Base-by-base conservation (phyloP, 2,113 vertebrate genomes). In the Gallinago media region DNA sequence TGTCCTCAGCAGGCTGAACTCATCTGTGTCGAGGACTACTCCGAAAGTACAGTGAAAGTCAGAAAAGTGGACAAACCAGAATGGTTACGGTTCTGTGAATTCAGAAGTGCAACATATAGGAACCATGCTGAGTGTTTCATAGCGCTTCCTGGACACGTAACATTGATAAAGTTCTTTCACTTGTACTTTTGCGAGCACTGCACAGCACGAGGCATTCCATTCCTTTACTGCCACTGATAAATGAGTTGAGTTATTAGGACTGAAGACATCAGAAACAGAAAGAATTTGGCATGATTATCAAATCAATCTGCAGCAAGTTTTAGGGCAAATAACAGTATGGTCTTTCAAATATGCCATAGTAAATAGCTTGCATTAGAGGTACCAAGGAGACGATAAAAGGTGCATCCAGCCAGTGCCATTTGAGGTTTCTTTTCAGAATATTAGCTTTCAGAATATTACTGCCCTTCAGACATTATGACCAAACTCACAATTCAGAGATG, bases 221-320 rank as follows among this genome's bases (percentile, higher is more conserved):
- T 95, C 62, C 58, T 75, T 75, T 76, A 47, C 40, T 9, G 3
- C 58, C 38, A 52, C 36, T 91, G 93, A 89, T 78, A 95, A 95
- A 92, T 85, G n/a, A 82, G 36, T 82, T 85, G 87, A 96, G 89
- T 96, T 88, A 87, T 85, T 89, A 91, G 34, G 36, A 68, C 76
- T 84, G 91, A 89, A 89, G 56, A 89, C 44, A 91, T 65, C 55
- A 87, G 80, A 94, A 94, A 46, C 15, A 52, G n/a, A 91, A 84
- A 46, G 44, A 91, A 87, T 36, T 85, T 82, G 44, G 31, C 15
- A 21, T 85, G 80, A 72, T 91, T 89, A 87, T 89, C 66, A 81
- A 96, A 92, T 92, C 76, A 89, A 84, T 95, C 73, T 78, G 71
- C 70, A 91, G 70, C 52, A 91, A 75, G 47, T 91, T 96, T 94